Evolutionary conservation across 2,797 vertebrate genomes (phyloP), one percentile per base, ranked within the genome.

Genomic region (Rhabdomys pumilio): DNA sequence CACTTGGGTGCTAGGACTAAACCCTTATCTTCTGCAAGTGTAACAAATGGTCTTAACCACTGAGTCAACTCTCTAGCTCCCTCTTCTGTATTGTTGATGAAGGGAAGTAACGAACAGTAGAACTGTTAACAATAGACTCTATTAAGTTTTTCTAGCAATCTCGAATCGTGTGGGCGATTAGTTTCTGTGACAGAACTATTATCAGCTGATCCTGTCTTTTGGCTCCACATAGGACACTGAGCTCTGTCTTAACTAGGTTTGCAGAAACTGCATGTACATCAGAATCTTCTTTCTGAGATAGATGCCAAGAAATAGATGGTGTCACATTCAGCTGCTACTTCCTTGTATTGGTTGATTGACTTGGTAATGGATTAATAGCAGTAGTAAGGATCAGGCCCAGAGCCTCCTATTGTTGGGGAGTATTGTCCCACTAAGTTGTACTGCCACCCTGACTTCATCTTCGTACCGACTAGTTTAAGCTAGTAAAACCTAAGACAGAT

Each of bases 281-380:
- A 67, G 50, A n/a, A 84, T 83, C 55, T 19, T 80, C 59, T 44
- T 80, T 81, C 34, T 75, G 59, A 88, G 81, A 82, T 88, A 88
- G 81, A 82, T 88, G 24, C 38, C 34, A 9, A 38, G 77, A 89
- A 65, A 29, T 65, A 87, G 34, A 57, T 83, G 31, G 31, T 67
- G 15, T 84, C 72, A 75, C 47, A 41, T 90, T 61, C 29, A 59
- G 29, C 41, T 81, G 90, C 15, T 80, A 3, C 67, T 63, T 76
- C 29, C 6, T 65, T 83, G 67, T 83, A 41, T 82, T 44, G 53
- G 69, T 75, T 50, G 50, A 6, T 57, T 91, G 29, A 11, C 53
- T 69, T 26, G 50, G 47, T 38, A 50, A 41, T 73, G 50, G 24
- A 7, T 20, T 57, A 29, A 72, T 50, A 69, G 19, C 63, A 87